Evolutionary conservation across 2,113 vertebrate genomes (phyloP), one percentile per base, ranked within the genome.

Genomic region (Hippoglossus stenolepis): DNA sequence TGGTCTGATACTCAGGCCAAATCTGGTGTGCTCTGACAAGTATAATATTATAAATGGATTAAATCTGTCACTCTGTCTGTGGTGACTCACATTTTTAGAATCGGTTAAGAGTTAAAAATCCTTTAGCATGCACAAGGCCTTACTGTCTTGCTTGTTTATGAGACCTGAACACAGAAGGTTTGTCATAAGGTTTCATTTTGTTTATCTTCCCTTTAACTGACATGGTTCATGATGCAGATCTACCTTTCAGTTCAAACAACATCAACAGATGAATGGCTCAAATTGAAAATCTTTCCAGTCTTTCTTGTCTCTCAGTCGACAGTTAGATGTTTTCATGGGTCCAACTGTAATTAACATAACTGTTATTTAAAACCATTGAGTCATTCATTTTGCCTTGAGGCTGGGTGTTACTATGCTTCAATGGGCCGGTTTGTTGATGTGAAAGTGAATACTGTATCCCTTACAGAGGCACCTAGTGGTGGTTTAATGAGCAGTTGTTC

Each of bases 351-450:
- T 84, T 81, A 70, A 70, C 74, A 38, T 49, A 64, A 67, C 24
- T 82, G 75, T 81, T 79, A 86, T 77, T 49, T 70, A 38, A 73
- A 83, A 75, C 59, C 18, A 65, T 53, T 73, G 67, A 69, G 56
- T 68, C 13, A 49, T 21, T 72, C 4, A 28, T 40, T 59, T 68
- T 28, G 74, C 80, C 77, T 72, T n/a, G 21, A 74, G 82, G 65
- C 60, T 59, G 67, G 73, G 71, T 24, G 72, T 69, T 40, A 75
- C 70, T 67, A 40, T 63, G 67, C 66, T 74, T 77, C 26, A 77
- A 45, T 51, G 24, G 60, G 26, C 24, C 26, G 31, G 63, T 74
- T 71, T 84, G 47, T 61, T 61, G 45, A 77, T 20, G n/a, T 72
- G 80, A 83, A 80, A 72, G 51, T 69, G 58, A 67, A 56, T 73